Base-by-base conservation (phyloP, 2,797 vertebrate genomes). In the Sternarchorhynchus goeldii region DNA sequence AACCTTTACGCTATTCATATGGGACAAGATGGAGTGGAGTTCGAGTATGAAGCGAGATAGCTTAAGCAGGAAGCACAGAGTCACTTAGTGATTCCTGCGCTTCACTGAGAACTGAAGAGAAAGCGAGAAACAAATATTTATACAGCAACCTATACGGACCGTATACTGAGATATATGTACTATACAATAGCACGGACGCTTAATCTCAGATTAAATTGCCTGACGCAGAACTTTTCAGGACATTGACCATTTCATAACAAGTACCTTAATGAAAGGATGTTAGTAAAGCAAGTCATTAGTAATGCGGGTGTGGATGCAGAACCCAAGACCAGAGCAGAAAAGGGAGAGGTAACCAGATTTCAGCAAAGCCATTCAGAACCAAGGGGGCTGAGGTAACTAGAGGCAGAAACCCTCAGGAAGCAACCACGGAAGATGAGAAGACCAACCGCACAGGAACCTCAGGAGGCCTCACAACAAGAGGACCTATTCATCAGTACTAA, bases 1-100 rank as follows among this genome's bases (percentile, higher is more conserved):
- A 76, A 59, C 76, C 72, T 82, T 78, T 71, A 71, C 53, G 5
- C 53, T 55, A n/a, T 20, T 57, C 16, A 67, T 77, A 36, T 31
- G 50, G 50, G 67, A 70, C 14, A 56, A n/a, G 50, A 34, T 18
- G 50, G 25, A 32, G 1, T 8, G 29, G 20, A 45, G 65, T n/a
- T 80, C 17, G 8, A 50, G 8, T 17, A 65, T 20, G 53, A 62
- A 0, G 10, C 20, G 64, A 77, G 12, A 25, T 25, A 25, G 25
- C 32, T 21, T 25, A 59, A 57, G n/a, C 3, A 1, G 2, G 50
- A 53, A 39, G 29, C 50, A 21, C 57, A 21, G 32, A 72, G n/a
- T 21, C 14, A 16, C 62, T 39, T 10, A 29, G 31, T 29, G 14
- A 1, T 14, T 32, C 12, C 2, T 17, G 31, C 17, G 0, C 14